A percentile compares a stretch with the other conserved stretches of the same genome.
Evolutionary conservation across 23 tunicate genomes (phyloP).

Genomic region (Botrylloides violaceus): DNA sequence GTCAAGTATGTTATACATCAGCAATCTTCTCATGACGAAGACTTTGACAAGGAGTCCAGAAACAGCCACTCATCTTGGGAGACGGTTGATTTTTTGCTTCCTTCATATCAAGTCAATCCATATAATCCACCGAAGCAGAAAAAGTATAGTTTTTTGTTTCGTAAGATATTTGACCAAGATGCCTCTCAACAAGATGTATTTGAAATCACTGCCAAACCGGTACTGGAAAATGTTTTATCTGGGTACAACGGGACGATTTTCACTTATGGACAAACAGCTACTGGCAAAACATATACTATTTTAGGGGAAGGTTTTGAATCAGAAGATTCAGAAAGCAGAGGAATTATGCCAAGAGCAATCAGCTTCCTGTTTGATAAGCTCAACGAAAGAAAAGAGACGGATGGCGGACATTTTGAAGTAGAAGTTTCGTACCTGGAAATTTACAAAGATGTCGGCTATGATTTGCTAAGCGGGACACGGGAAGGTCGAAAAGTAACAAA

Average conservation of each 20-base stretch:
- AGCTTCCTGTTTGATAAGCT: conserved; percentile 35
- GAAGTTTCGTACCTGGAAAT: conserved; percentile 74
- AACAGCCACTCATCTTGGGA: conserved; percentile 2
- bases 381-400: conserved; percentile 20
- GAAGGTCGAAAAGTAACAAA: conserved; percentile 15
- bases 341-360: conserved; percentile 48
- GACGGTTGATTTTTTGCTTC: conserved; percentile 11
- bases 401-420: conserved; percentile 29
- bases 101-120: conserved; percentile 22
- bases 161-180: conserved; percentile 55
- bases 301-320: conserved; percentile 34
- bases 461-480: conserved; percentile 49
- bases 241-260: conserved; percentile 97
- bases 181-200: conserved; percentile 66
- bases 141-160: conserved; percentile 44
- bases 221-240: conserved; percentile 52
- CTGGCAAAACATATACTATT: conserved; percentile 88
- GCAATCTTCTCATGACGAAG: neutral
- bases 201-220: conserved; percentile 49
- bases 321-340: conserved; percentile 14
- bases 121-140: conserved; percentile 24
- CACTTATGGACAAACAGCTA: conserved; percentile 96
- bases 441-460: conserved; percentile 78
- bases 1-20: conserved; percentile 20
- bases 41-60: conserved; percentile 2